Evolutionary conservation across 2,797 vertebrate genomes (phyloP).

Genomic region (Zonotrichia albicollis): DNA sequence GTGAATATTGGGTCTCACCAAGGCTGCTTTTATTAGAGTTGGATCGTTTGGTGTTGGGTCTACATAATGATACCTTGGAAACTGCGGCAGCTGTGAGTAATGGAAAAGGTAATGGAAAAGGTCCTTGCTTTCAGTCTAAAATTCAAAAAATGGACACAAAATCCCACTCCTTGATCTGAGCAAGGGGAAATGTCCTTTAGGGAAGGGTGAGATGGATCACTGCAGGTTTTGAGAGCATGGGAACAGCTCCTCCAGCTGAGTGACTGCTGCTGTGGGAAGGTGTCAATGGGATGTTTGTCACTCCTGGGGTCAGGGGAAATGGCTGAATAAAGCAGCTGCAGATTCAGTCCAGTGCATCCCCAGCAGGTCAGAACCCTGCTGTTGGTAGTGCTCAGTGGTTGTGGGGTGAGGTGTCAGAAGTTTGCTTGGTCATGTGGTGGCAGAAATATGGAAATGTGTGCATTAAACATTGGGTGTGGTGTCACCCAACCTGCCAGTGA

Average conservation of each 20-base stretch:
- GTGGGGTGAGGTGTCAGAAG: background rate
- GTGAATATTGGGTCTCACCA: background rate
- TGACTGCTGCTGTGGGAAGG: background rate
- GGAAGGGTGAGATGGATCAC: background rate
- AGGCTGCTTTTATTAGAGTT: background rate
- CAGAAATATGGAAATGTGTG: background rate
- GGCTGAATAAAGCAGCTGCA: background rate
- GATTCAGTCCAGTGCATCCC: background rate
- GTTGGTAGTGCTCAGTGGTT: background rate
- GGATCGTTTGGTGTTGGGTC: background rate
- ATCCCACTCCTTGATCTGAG: background rate
- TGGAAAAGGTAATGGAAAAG: background rate
- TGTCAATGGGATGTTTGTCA: accelerated
- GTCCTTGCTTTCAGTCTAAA: background rate
- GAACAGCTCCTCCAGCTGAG: background rate
- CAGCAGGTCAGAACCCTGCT: background rate
- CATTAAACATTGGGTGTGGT: accelerated
- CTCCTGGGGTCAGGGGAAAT: background rate
- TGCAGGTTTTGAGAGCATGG: background rate
- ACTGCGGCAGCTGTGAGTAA: background rate
- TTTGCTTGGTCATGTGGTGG: background rate
- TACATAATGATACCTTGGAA: background rate
- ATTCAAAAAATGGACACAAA: background rate
- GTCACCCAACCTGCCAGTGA: background rate
- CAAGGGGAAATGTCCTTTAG: background rate